These are phyloP conservation scores for Drosophila grimshawi DNA, from an alignment of 1,140 invertebrate genomes.

Conservation along the genomic window DNA sequence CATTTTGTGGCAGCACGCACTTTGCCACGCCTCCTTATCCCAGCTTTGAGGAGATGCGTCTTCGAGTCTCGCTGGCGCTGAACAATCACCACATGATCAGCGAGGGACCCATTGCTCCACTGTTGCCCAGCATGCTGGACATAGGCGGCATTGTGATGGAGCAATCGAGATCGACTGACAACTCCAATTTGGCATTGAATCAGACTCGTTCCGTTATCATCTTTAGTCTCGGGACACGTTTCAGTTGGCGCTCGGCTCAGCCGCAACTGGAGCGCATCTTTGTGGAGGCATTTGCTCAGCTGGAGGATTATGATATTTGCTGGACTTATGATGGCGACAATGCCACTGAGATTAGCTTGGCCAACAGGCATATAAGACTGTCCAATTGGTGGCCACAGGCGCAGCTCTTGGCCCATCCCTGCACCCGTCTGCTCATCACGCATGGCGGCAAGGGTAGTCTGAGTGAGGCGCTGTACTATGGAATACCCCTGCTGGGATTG, in stretches of 20 bases:
- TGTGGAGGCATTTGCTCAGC: slow-evolving; percentile 48
- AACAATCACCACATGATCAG: slow-evolving; percentile 74
- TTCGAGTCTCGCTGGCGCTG: slow-evolving; percentile 60
- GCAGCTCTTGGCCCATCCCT: slow-evolving; percentile 87
- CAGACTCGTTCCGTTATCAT: slow-evolving; percentile 84
- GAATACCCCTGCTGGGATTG: slow-evolving; percentile 89
- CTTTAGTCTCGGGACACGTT: slow-evolving; percentile 87
- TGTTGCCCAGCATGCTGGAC: slow-evolving; percentile 83
- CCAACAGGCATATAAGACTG: slow-evolving; percentile 86
- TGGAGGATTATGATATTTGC: slow-evolving; percentile 76
- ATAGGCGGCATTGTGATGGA: slow-evolving; percentile 84
- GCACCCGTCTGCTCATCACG: slow-evolving; percentile 88
- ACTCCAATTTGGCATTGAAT: slow-evolving; percentile 3
- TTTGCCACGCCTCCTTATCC: slow-evolving; percentile 62
- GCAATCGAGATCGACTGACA: slow-evolving; percentile 19
- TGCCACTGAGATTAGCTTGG: slow-evolving; percentile 15
- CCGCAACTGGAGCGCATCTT: slow-evolving; percentile 47
- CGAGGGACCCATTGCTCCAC: slow-evolving; percentile 74
- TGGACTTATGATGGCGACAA: slow-evolving; percentile 69
- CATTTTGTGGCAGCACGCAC: slow-evolving; percentile 32
- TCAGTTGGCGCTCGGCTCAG: slow-evolving; percentile 82
- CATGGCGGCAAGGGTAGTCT: slow-evolving; percentile 89
- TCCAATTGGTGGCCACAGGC: slow-evolving; percentile 89
- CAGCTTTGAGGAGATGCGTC: slow-evolving; percentile 54
- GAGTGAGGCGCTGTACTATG: slow-evolving; percentile 89